These are phyloP conservation scores for Acleris sparsana DNA, from an alignment of 2,888 invertebrate species.

Conservation along the genomic window DNA sequence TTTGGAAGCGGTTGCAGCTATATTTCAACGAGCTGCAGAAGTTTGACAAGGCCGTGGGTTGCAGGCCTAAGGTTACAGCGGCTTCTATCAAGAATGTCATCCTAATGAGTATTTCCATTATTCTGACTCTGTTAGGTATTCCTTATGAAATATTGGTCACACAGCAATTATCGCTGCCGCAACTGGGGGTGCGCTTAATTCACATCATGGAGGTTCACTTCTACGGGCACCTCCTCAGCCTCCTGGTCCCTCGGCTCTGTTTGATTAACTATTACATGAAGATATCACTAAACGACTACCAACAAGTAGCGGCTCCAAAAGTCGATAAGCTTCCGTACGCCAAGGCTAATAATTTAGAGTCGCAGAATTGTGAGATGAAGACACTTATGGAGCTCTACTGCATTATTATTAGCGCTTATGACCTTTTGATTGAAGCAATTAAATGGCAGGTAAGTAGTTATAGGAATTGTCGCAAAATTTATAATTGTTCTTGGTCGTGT, in stretches of 20 bases:
- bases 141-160: constrained; percentile 35
- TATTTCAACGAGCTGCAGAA: constrained; percentile 54
- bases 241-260: constrained; percentile 55
- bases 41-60: constrained; percentile 57
- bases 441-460: constrained; percentile 64
- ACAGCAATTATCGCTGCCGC: constrained; percentile 17
- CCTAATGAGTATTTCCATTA: constrained; percentile 42
- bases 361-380: constrained; percentile 50
- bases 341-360: constrained; percentile 41
- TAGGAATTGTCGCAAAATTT: neutral
- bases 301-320: constrained; percentile 41
- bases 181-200: constrained; percentile 45
- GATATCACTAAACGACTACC: constrained; percentile 46
- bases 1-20: constrained; percentile 48
- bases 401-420: constrained; percentile 56
- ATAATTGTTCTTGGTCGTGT: neutral
- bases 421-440: constrained; percentile 59
- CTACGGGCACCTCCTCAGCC: constrained; percentile 58
- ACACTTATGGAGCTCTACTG: constrained; percentile 63
- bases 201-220: constrained; percentile 55
- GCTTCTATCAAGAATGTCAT: constrained; percentile 50
- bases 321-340: constrained; percentile 47
- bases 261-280: constrained; percentile 60
- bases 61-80: constrained; percentile 49
- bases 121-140: constrained; percentile 34